These are phyloP conservation scores for Caenorhabditis latens DNA, from an alignment of 1,140 invertebrate species.

Conservation along the genomic window DNA sequence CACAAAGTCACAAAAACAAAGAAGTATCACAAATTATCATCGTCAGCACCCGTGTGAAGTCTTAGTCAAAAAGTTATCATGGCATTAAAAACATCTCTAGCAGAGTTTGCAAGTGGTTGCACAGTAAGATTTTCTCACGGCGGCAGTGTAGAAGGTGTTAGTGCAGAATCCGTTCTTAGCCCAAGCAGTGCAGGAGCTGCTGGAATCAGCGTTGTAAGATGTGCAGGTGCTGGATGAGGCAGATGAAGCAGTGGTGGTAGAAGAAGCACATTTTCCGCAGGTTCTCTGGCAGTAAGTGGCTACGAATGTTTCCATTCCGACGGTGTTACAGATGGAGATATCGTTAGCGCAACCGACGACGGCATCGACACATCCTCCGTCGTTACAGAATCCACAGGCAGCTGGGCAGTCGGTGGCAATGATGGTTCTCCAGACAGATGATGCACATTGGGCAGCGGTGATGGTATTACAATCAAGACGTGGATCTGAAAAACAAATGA, in stretches of 20 bases:
- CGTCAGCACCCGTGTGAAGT: neutral
- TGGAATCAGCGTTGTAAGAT: constrained; percentile 6
- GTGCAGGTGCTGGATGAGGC: constrained; percentile 4
- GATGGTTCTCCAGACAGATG: constrained; percentile 33
- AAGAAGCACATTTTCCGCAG: constrained; percentile 8
- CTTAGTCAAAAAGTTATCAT: neutral
- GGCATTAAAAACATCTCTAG: neutral
- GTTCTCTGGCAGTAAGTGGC: constrained; percentile 51
- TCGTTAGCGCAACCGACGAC: constrained; percentile 30
- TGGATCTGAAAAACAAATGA: constrained; percentile 29
- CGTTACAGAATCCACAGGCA: constrained; percentile 52
- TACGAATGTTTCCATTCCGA: constrained; percentile 41
- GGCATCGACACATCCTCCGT: constrained; percentile 52
- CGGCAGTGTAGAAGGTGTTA: constrained; percentile 51
- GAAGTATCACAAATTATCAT: neutral
- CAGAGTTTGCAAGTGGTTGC: constrained; percentile 39
- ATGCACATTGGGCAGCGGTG: constrained; percentile 34
- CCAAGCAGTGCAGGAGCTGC: neutral
- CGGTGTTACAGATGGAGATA: constrained; percentile 43
- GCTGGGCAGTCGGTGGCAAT: constrained; percentile 59
- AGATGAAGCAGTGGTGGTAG: neutral
- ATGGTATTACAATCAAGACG: constrained; percentile 45
- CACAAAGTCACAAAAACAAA: neutral
- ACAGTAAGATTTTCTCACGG: constrained; percentile 28
- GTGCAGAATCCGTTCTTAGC: constrained; percentile 51